Percentiles rank a stretch among this genome's conserved stretches.
phyloP scores from a whole-genome alignment of 2,888 invertebrate species.

The Ormyrus pomaceus region DNA sequence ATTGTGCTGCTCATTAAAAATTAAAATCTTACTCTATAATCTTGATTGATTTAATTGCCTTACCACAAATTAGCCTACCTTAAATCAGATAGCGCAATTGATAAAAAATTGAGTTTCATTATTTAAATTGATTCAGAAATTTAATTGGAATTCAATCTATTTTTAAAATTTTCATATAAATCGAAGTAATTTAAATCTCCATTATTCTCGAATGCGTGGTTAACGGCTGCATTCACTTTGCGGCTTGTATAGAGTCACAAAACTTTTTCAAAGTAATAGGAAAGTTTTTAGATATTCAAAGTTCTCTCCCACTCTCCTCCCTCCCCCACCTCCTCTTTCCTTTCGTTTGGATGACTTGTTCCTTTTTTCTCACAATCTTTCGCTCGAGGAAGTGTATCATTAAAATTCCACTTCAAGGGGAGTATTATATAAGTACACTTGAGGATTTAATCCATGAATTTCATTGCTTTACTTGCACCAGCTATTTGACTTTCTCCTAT shows the following conservation, averaged over 20 bases:
- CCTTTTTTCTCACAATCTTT: conserved; percentile 41
- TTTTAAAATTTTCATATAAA: conserved; percentile 19
- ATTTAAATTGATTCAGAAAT: too few relatives aligned
- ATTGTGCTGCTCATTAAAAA: background rate
- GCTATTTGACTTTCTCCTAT: conserved; percentile 44
- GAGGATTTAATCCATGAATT: conserved; percentile 53
- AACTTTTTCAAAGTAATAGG: conserved; percentile 52
- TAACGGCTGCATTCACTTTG: conserved; percentile 45
- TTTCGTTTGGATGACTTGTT: conserved; percentile 14
- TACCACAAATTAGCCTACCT: too few relatives aligned
- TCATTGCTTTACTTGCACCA: conserved; percentile 35
- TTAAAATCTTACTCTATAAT: too few relatives aligned
- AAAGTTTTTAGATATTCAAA: conserved; percentile 56
- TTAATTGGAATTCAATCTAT: background rate
- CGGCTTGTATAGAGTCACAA: conserved; percentile 41
- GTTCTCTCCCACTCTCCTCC: conserved; percentile 9
- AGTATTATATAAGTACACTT: conserved; percentile 44
- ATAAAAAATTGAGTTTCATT: too few relatives aligned
- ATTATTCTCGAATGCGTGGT: conserved; percentile 38
- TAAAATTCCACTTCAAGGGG: conserved; percentile 46
- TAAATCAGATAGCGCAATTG: too few relatives aligned
- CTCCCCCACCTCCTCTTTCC: background rate
- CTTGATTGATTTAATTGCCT: too few relatives aligned
- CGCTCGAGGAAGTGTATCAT: conserved; percentile 46
- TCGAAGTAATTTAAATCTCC: conserved; percentile 22